Evolutionary conservation across 1,140 invertebrate genomes (phyloP).

Genomic region (Choristoneura fumiferana): DNA sequence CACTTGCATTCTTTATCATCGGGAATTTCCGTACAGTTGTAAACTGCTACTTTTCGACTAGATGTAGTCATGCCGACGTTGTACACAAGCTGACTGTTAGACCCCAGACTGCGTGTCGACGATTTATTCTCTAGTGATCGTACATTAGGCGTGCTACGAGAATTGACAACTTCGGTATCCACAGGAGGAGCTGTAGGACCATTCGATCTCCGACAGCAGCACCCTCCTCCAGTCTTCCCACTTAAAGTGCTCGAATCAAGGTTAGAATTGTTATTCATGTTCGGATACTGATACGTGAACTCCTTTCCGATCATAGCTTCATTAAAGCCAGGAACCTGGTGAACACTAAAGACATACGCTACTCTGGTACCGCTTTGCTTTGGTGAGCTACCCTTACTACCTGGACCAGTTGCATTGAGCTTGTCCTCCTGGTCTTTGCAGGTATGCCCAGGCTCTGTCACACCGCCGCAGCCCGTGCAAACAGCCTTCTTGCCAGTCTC

Average conservation of each 20-base stretch:
- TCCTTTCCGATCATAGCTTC: constrained; percentile 34
- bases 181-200: too few relatives aligned
- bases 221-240: constrained; percentile 12
- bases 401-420: not conserved
- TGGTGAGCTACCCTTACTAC: constrained; percentile 36
- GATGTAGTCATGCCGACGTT: constrained; percentile 37
- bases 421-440: constrained; percentile 52
- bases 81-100: constrained; percentile 41
- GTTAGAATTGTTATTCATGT: not conserved
- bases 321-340: constrained; percentile 44
- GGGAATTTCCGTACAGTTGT: constrained; percentile 46
- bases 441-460: constrained; percentile 42
- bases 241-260: too few relatives aligned
- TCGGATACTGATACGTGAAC: constrained; percentile 27
- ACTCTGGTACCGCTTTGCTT: constrained; percentile 48
- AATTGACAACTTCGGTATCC: not conserved
- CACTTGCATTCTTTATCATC: constrained; percentile 68
- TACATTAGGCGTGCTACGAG: constrained; percentile 18
- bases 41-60: constrained; percentile 37
- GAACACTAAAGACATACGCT: constrained; percentile 49
- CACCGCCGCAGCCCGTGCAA: constrained; percentile 57
- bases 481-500: constrained; percentile 27
- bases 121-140: constrained; percentile 25
- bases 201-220: constrained; percentile 24
- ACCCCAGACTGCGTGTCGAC: constrained; percentile 23